Conservation (phyloP, 2,113 vertebrate species). For the Sterna hirundo region DNA sequence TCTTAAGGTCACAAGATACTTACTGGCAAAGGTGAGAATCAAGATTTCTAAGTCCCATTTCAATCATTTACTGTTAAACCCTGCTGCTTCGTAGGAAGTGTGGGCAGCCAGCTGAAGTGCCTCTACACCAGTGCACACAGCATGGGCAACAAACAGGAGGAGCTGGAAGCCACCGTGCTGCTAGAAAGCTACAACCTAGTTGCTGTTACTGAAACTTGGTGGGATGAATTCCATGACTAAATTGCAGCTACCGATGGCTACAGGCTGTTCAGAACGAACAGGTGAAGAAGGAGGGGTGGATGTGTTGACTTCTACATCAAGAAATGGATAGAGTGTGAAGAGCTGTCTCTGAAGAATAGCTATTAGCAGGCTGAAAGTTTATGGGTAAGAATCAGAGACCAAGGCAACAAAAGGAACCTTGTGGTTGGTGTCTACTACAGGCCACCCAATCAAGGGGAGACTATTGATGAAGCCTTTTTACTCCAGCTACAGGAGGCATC, state of each 20-base stretch:
- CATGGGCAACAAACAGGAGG: background rate
- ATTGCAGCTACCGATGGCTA: background rate
- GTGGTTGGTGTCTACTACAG: background rate
- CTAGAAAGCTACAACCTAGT: background rate
- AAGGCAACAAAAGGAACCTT: background rate
- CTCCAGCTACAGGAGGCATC: background rate
- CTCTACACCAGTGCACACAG: background rate
- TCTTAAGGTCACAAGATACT: background rate
- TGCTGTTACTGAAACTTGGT: background rate
- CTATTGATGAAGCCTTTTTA: background rate
- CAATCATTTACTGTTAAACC: background rate
- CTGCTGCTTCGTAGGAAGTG: background rate
- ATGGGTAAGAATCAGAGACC: background rate
- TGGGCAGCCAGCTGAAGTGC: background rate
- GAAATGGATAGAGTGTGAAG: background rate
- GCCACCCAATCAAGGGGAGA: background rate
- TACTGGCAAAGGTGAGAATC: background rate
- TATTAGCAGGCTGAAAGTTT: background rate
- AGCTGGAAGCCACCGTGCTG: background rate
- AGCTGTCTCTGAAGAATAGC: background rate
- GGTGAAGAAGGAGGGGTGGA: background rate
- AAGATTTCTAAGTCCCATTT: background rate
- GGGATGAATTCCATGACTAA: background rate
- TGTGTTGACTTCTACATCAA: background rate
- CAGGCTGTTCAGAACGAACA: background rate